phyloP scores from a whole-genome alignment of 2,797 vertebrate species.

The Selene dorsalis region DNA sequence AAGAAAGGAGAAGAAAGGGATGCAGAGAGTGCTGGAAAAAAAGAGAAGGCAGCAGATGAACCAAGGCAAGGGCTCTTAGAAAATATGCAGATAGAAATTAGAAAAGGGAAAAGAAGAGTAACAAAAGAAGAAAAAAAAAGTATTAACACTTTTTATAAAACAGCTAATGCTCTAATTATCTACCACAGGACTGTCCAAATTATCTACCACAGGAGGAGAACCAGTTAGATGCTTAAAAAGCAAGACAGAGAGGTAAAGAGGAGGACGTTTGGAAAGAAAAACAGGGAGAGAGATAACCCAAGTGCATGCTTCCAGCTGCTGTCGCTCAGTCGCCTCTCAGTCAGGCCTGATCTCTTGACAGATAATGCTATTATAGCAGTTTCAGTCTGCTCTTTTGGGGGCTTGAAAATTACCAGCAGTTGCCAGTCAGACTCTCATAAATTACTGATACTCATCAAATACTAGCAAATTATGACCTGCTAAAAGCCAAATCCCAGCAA shows the following conservation, averaged over 20 bases:
- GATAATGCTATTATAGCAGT: constrained; percentile 66
- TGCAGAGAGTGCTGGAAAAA: constrained; percentile 32
- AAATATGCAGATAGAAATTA: constrained; percentile 67
- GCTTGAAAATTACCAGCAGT: constrained; percentile 56
- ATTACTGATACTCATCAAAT: constrained; percentile 61
- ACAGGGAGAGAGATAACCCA: constrained; percentile 39
- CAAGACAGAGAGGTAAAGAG: constrained; percentile 27
- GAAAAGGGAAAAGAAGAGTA: constrained; percentile 49
- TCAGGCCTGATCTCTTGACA: constrained; percentile 67
- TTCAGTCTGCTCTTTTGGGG: constrained; percentile 56
- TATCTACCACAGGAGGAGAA: constrained; percentile 38
- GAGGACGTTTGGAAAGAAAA: constrained; percentile 33
- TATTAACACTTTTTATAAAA: constrained; percentile 62
- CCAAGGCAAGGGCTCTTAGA: constrained; percentile 46
- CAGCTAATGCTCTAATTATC: constrained; percentile 73
- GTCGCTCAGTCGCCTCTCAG: constrained; percentile 50
- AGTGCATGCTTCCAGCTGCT: constrained; percentile 54
- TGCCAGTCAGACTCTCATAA: constrained; percentile 49
- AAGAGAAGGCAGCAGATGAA: constrained; percentile 42
- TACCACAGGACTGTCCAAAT: constrained; percentile 58
- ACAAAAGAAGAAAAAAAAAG: constrained; percentile 63
- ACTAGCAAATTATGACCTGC: constrained; percentile 56
- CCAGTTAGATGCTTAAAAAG: constrained; percentile 22
- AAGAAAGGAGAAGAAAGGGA: constrained; percentile 1
- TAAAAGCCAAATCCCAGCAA: constrained; percentile 71